These are phyloP conservation scores for Tridacna crocea DNA, from an alignment of 2,888 invertebrate genomes.

Conservation along the genomic window DNA sequence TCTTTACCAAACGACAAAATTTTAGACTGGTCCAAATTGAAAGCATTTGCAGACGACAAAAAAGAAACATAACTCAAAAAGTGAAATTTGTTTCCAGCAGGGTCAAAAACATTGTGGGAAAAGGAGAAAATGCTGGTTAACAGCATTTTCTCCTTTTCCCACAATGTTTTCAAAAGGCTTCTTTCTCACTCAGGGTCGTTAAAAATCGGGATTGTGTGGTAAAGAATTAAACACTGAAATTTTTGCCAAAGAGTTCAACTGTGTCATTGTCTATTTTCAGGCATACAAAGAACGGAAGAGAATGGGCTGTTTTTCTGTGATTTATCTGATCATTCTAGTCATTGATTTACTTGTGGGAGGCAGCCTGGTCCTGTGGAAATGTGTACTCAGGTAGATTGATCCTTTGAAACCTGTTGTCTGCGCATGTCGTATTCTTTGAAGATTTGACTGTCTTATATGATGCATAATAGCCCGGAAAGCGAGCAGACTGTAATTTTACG, in stretches of 20 bases:
- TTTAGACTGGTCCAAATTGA: too few species aligned
- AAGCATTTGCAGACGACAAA: too few species aligned
- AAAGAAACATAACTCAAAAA: too few species aligned
- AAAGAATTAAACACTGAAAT: background rate
- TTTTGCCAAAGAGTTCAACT: background rate
- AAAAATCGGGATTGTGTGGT: background rate
- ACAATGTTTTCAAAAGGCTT: background rate
- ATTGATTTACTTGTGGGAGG: slow-evolving; percentile 38
- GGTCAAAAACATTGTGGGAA: slow-evolving; percentile 1
- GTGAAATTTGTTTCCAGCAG: too few species aligned
- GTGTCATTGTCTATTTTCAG: slow-evolving; percentile 7
- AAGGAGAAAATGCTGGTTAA: slow-evolving; percentile 3
- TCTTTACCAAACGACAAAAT: too few species aligned
- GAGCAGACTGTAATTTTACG: background rate
- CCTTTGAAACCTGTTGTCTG: too few species aligned
- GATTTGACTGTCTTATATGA: too few species aligned
- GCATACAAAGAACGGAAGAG: slow-evolving; percentile 19
- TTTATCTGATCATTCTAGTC: slow-evolving; percentile 28
- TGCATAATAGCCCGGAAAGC: background rate
- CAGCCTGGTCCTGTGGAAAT: slow-evolving; percentile 36
- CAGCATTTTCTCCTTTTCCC: slow-evolving; percentile 1
- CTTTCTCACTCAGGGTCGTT: background rate
- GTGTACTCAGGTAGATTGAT: slow-evolving; percentile 29
- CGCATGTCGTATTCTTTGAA: too few species aligned
- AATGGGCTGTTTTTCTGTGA: slow-evolving; percentile 14